phyloP scores from a whole-genome alignment of 1,140 invertebrate species.

The Monomorium pharaonis region DNA sequence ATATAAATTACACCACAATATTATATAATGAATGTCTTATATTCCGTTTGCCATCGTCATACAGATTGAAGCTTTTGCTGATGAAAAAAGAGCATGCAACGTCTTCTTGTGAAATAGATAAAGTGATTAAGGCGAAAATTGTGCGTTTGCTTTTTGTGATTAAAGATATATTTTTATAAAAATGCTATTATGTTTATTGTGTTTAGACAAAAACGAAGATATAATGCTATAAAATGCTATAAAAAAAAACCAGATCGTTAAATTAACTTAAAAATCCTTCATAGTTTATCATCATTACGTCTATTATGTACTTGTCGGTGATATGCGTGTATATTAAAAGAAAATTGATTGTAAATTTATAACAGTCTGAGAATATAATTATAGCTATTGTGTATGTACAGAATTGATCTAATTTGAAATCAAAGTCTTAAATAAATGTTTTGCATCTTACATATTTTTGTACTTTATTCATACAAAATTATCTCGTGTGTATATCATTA shows the following conservation, averaged over 20 bases:
- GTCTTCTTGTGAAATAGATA: conserved; percentile 60
- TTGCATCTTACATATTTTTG: conserved; percentile 65
- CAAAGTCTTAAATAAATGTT: conserved; percentile 74
- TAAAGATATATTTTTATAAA: conserved; percentile 78
- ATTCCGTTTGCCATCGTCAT: conserved; percentile 30
- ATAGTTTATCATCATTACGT: conserved; percentile 48
- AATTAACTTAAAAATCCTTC: conserved; percentile 41
- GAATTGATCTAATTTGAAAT: conserved; percentile 73
- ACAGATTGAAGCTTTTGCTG: conserved; percentile 15
- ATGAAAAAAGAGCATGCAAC: conserved; percentile 40
- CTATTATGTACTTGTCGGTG: conserved; percentile 34
- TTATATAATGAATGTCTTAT: neutral
- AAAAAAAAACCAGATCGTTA: conserved; percentile 59
- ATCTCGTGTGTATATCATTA: neutral
- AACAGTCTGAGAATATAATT: conserved; percentile 65
- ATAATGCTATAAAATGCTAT: conserved; percentile 54
- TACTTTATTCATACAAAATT: conserved; percentile 20
- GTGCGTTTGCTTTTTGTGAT: conserved; percentile 64
- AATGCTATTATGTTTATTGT: conserved; percentile 66
- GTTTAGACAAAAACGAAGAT: conserved; percentile 55
- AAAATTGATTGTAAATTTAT: conserved; percentile 72
- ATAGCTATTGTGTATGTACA: conserved; percentile 72
- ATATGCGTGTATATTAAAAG: conserved; percentile 43
- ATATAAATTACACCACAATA: neutral
- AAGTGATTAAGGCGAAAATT: conserved; percentile 54